These are phyloP conservation scores for Lucinisca nassula DNA, from an alignment of 2,888 invertebrate species.

Conservation along the genomic window DNA sequence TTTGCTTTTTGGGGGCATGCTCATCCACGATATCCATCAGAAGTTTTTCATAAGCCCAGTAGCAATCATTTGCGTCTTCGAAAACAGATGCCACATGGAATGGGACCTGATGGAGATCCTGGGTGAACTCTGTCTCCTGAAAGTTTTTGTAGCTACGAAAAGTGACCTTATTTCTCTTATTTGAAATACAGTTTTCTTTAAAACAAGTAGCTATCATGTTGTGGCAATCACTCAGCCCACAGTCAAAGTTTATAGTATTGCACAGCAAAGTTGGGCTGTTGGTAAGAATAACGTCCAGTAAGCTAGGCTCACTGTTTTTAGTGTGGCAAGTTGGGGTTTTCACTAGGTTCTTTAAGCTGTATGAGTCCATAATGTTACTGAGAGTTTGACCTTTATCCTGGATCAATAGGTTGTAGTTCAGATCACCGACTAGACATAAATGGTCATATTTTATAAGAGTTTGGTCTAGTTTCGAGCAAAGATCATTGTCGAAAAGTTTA, in stretches of 20 bases:
- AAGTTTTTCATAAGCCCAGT: background rate
- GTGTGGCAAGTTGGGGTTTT: background rate
- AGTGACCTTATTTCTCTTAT: background rate
- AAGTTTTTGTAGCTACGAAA: background rate
- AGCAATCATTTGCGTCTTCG: background rate
- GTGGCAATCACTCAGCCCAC: background rate
- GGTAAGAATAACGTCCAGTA: background rate
- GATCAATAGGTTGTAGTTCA: background rate
- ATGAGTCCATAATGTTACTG: background rate
- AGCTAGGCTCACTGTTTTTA: background rate
- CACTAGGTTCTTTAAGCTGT: background rate
- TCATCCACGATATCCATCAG: constrained; percentile 19
- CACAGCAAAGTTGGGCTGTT: background rate
- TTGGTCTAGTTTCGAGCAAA: too few relatives aligned
- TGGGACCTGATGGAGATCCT: background rate
- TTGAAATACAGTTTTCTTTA: background rate
- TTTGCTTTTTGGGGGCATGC: constrained; percentile 46
- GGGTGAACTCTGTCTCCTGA: background rate
- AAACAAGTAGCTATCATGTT: background rate
- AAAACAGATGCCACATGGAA: background rate
- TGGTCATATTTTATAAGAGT: background rate
- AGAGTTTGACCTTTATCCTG: background rate
- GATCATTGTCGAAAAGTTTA: too few relatives aligned
- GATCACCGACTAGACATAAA: background rate
- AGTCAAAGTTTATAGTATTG: background rate